phyloP scores from a whole-genome alignment of 92 coral and sea anemone species.

The Pocillopora grandis region DNA sequence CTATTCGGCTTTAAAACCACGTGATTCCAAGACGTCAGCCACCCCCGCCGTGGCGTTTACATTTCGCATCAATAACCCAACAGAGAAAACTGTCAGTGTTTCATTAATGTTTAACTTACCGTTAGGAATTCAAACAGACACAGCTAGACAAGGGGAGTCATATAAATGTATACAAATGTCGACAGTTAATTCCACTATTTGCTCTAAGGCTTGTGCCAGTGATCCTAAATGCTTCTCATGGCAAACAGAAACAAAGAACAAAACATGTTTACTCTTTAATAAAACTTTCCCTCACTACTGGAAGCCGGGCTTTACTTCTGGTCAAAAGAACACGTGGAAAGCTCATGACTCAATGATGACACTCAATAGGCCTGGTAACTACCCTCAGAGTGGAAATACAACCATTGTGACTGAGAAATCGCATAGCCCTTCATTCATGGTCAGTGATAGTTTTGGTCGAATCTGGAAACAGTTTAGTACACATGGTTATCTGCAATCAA shows the following conservation, averaged over 20 bases:
- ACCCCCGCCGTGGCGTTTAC: conserved; percentile 43
- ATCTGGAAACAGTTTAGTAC: conserved; percentile 34
- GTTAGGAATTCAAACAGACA: conserved; percentile 36
- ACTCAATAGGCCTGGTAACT: conserved; percentile 37
- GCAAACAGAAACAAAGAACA: conserved; percentile 22
- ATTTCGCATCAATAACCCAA: conserved; percentile 31
- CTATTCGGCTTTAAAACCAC: conserved; percentile 38
- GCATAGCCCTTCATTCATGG: conserved; percentile 33
- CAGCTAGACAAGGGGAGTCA: conserved; percentile 17
- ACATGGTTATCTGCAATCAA: conserved; percentile 20
- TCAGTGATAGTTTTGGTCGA: conserved; percentile 24
- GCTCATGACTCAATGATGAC: conserved; percentile 40
- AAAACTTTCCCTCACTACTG: conserved; percentile 31
- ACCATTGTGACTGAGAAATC: conserved; percentile 5
- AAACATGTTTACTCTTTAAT: conserved; percentile 24
- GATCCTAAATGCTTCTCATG: conserved; percentile 28
- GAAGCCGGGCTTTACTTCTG: conserved; percentile 28
- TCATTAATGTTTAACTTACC: conserved; percentile 47
- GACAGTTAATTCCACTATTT: neutral
- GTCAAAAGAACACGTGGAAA: conserved; percentile 40
- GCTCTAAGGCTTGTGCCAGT: neutral
- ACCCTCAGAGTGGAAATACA: conserved; percentile 47
- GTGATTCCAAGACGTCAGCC: conserved; percentile 42
- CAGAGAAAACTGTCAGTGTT: conserved; percentile 19
- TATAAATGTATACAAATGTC: neutral